Percentiles rank a stretch among this genome's conserved stretches.
phyloP scores from a whole-genome alignment of 2,797 vertebrate species.

The Sparidentex hasta region DNA sequence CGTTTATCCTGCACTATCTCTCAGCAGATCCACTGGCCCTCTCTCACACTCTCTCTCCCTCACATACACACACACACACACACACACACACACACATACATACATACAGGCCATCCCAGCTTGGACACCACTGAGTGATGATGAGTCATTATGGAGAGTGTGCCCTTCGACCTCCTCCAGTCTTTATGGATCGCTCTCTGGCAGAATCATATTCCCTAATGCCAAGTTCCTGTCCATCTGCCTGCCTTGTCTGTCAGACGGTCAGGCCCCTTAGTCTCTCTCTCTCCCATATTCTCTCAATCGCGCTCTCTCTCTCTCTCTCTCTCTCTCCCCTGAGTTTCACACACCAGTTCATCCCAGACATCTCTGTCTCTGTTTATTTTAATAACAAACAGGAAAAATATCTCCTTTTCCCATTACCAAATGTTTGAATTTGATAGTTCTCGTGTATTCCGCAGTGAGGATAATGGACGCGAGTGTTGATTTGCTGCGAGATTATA shows the following conservation, averaged over 20 bases:
- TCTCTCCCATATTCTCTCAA: conserved; percentile 37
- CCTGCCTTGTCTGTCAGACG: conserved; percentile 87
- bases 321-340: conserved; percentile 72
- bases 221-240: conserved; percentile 82
- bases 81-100: conserved; percentile 37
- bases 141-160: conserved; percentile 82
- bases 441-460: conserved; percentile 57
- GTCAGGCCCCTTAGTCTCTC: conserved; percentile 77
- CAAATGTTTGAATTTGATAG: conserved; percentile 66
- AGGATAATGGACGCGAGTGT: conserved; percentile 59
- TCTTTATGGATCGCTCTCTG: conserved; percentile 83
- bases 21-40: conserved; percentile 73
- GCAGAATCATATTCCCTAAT: conserved; percentile 82
- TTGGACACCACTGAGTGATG: conserved; percentile 81
- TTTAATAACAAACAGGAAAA: conserved; percentile 80
- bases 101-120: conserved; percentile 54
- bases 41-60: conserved; percentile 31
- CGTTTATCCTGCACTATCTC: conserved; percentile 80
- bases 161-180: conserved; percentile 78
- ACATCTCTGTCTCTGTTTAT: conserved; percentile 79
- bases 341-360: conserved; percentile 82
- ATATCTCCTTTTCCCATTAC: conserved; percentile 73
- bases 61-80: conserved; percentile 38
- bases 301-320: conserved; percentile 82
- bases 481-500: conserved; percentile 57